Evolutionary conservation across 2,888 invertebrate genomes (phyloP).

Genomic region (Ceramica pisi): DNA sequence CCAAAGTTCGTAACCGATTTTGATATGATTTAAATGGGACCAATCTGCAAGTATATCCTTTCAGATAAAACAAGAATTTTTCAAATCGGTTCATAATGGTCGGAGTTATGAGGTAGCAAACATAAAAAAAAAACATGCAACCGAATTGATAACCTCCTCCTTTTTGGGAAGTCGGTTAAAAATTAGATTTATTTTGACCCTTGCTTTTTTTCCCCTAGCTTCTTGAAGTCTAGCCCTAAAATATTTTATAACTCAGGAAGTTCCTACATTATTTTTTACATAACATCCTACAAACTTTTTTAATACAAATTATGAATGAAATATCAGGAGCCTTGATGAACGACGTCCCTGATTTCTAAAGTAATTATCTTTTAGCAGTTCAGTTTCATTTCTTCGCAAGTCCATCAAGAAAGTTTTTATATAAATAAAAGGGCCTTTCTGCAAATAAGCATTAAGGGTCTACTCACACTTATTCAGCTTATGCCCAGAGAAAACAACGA

Average conservation of each 20-base stretch:
- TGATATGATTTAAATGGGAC: too few species aligned
- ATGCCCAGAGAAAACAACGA: too few species aligned
- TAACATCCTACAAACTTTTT: slow-evolving; percentile 36
- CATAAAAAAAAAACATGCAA: too few species aligned
- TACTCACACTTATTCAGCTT: too few species aligned
- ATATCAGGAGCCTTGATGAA: slow-evolving; percentile 16
- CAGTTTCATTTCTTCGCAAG: slow-evolving; percentile 12
- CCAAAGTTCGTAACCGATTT: too few species aligned
- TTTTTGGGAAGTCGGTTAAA: too few species aligned
- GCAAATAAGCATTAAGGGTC: slow-evolving; percentile 40
- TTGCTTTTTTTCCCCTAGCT: not conserved
- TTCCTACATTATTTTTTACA: slow-evolving; percentile 9
- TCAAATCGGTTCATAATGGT: too few species aligned
- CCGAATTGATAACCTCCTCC: too few species aligned
- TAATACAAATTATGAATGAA: slow-evolving; percentile 38
- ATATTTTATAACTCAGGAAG: slow-evolving; percentile 16
- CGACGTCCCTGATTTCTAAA: not conserved
- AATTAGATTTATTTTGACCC: not conserved
- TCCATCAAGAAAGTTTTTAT: slow-evolving; percentile 42
- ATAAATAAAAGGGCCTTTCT: slow-evolving; percentile 17
- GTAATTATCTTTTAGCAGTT: slow-evolving; percentile 24
- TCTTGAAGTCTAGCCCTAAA: slow-evolving; percentile 1
- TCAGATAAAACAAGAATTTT: too few species aligned
- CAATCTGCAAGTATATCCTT: too few species aligned
- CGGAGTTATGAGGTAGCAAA: too few species aligned